Base-by-base conservation (phyloP, 2,888 invertebrate species). In the Hydroisotoma schaefferi region DNA sequence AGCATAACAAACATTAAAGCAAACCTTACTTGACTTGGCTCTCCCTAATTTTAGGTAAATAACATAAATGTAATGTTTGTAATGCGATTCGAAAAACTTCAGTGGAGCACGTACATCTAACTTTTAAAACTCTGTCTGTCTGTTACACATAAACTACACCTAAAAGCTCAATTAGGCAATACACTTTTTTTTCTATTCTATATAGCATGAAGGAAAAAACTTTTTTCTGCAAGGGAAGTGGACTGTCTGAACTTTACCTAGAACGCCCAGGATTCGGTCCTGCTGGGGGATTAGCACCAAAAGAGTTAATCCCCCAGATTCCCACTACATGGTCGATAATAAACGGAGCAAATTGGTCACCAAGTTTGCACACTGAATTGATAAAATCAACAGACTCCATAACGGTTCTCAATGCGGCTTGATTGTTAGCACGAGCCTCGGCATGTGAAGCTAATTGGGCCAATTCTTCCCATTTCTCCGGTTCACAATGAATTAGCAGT, bases 381-480 rank as follows among this genome's bases (percentile, higher is more conserved):
- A 71, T 55, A 46, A 71, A 71, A 47, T 66, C 62, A 25, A 37
- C 60, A 20, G 63, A 57, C 26, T 65, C 64, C 23, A 56, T 37
- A 6, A 61, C 54, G 4, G 65, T 18, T 22, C 55, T 43, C 22
- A 59, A 53, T 4, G 66, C 65, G 20, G 47, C 47, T 25, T 61
- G 33, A 56, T 64, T 85, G 51, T 81, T 78, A 40, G 80, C 76
- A 55, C 85, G 81, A 43, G 83, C 81, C 56, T 85, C 81, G n/a
- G 85, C 74, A 76, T 88, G 87, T 22, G 83, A 81, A 73, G 84
- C 81, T 33, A 85, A 74, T 56, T 77, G 78, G 72, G 81, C 76
- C 20, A 85, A 75, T 46, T 78, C 78, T 59, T 82, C 80, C 75
- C 78, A 84, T 70, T 81, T 81, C 37, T 77, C 77, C 1, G 82